A percentile compares a stretch with the other conserved stretches of the same genome.
phyloP scores from a whole-genome alignment of 2,888 invertebrate genomes.

The Mesochorus sp. region DNA sequence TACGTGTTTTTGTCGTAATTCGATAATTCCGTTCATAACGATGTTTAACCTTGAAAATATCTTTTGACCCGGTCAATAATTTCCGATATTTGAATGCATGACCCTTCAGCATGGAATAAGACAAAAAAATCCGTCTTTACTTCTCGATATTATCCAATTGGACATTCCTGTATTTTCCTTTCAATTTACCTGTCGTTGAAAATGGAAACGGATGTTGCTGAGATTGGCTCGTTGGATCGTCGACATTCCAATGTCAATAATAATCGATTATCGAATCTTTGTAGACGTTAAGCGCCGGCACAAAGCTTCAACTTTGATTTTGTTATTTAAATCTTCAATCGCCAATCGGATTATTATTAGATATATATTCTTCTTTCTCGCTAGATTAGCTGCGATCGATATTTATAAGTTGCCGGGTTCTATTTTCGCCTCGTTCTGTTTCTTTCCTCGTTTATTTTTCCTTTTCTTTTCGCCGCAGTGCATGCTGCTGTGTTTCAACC shows the following conservation, averaged over 20 bases:
- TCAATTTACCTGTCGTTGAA: conserved; percentile 1
- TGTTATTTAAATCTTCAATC: neutral
- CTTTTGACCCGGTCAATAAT: neutral
- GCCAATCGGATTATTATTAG: neutral
- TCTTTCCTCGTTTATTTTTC: conserved; percentile 53
- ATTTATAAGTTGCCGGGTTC: conserved; percentile 5
- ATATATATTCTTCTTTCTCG: conserved; percentile 22
- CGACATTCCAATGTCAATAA: conserved; percentile 9
- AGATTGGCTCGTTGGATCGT: conserved; percentile 10
- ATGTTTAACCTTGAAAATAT: conserved; percentile 3
- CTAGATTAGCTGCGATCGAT: conserved; percentile 25
- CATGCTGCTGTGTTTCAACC: too few relatives aligned
- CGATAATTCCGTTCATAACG: neutral
- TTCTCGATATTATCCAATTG: conserved; percentile 23
- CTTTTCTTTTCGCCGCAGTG: conserved; percentile 73
- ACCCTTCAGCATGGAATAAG: conserved; percentile 45
- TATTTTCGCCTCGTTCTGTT: neutral
- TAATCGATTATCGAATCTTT: neutral
- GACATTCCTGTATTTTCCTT: neutral
- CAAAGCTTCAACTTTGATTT: too few relatives aligned
- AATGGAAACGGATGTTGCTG: neutral
- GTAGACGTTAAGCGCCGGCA: neutral
- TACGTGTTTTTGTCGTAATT: too few relatives aligned
- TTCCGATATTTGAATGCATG: too few relatives aligned
- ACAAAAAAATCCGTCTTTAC: conserved; percentile 33